Evolutionary conservation across 1,140 invertebrate species (phyloP).

Genomic region (Plodia interpunctella): DNA sequence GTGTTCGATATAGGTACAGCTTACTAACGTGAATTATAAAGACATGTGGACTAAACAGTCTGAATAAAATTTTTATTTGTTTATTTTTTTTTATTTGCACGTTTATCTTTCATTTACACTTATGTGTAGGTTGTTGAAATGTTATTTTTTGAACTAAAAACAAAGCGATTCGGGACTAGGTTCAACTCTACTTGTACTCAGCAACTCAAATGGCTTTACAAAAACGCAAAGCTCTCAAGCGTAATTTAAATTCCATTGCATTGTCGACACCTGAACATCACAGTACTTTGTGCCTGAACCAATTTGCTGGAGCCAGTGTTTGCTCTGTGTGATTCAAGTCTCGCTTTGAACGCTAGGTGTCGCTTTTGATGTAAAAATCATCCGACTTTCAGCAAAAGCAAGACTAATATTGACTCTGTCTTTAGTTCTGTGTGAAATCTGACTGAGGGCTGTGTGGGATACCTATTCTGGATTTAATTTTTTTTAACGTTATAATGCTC

Average conservation of each 20-base stretch:
- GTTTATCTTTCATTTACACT: too few relatives aligned
- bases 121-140: too few relatives aligned
- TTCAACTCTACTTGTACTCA: too few relatives aligned
- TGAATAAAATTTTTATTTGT: too few relatives aligned
- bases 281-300: neutral
- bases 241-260: neutral
- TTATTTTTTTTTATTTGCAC: too few relatives aligned
- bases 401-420: constrained; percentile 9
- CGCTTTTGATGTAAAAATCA: constrained; percentile 70
- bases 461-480: constrained; percentile 1
- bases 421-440: constrained; percentile 15
- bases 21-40: too few relatives aligned
- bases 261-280: neutral
- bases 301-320: constrained; percentile 26
- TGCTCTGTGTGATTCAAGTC: constrained; percentile 50
- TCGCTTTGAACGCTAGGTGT: constrained; percentile 27
- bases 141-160: too few relatives aligned
- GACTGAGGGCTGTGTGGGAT: neutral
- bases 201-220: neutral
- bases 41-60: too few relatives aligned
- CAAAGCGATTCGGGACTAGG: too few relatives aligned
- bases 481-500: too few relatives aligned
- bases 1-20: too few relatives aligned
- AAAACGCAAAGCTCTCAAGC: neutral
- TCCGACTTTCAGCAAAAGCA: neutral